Evolutionary conservation across 2,888 invertebrate species (phyloP).

Genomic region (Carterocephalus palaemon): DNA sequence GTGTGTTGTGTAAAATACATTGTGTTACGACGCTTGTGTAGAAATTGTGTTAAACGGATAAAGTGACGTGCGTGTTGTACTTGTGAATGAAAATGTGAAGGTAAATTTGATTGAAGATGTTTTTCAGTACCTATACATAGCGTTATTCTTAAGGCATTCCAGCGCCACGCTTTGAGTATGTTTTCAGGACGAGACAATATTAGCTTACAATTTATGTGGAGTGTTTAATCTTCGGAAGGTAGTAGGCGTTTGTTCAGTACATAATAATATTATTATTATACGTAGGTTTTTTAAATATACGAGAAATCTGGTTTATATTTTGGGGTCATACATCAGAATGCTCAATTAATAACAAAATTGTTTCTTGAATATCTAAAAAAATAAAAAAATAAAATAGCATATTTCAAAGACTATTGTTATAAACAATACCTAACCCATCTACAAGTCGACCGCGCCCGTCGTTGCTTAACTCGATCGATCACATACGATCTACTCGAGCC

Average conservation of each 20-base stretch:
- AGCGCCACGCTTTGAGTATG: constrained; percentile 17
- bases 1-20: constrained; percentile 27
- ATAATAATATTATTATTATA: too few relatives aligned
- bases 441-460: too few relatives aligned
- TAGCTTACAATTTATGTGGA: constrained; percentile 10
- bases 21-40: constrained; percentile 9
- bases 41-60: constrained; percentile 21
- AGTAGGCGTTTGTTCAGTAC: background rate
- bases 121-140: constrained; percentile 26
- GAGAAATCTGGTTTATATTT: too few relatives aligned
- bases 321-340: too few relatives aligned
- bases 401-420: too few relatives aligned
- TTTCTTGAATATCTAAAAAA: too few relatives aligned
- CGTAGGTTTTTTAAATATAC: too few relatives aligned
- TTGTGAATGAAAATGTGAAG: constrained; percentile 22
- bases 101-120: constrained; percentile 31
- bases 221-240: constrained; percentile 8
- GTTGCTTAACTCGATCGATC: too few relatives aligned
- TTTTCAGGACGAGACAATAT: constrained; percentile 17
- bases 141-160: constrained; percentile 20
- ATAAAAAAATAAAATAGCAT: too few relatives aligned
- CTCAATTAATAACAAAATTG: too few relatives aligned
- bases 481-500: too few relatives aligned
- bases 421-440: too few relatives aligned
- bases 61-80: constrained; percentile 30